Evolutionary conservation across 2,888 invertebrate species (phyloP).

Genomic region (Acholoe squamosa): DNA sequence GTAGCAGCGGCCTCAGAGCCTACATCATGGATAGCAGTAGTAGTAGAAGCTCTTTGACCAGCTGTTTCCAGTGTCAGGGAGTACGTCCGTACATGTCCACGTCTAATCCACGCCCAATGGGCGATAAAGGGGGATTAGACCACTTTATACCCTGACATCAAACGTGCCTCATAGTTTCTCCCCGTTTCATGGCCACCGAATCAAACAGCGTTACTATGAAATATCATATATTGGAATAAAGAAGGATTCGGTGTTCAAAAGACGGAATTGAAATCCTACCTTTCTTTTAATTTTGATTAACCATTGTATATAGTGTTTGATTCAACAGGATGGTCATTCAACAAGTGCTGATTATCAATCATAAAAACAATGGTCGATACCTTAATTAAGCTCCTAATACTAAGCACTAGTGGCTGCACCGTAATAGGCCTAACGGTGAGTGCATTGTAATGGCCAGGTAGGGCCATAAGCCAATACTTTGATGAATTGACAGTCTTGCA

Average conservation of each 20-base stretch:
- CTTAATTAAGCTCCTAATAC: neutral
- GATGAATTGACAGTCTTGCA: neutral
- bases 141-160: neutral
- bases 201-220: neutral
- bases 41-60: neutral
- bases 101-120: neutral
- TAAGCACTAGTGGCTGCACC: neutral
- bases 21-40: no score
- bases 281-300: no score
- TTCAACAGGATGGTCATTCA: neutral
- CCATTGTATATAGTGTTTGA: neutral
- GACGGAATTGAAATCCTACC: no score
- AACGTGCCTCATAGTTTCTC: neutral
- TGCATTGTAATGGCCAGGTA: neutral
- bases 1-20: no score
- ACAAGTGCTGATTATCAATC: conserved; percentile 16
- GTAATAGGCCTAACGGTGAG: neutral
- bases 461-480: neutral
- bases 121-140: conserved; percentile 29
- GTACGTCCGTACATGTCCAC: neutral
- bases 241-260: no score
- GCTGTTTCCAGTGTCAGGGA: neutral
- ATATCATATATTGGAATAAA: neutral
- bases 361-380: conserved; percentile 9
- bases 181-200: neutral